phyloP scores from a whole-genome alignment of 2,888 invertebrate species.

The Leucophora obtusa region DNA sequence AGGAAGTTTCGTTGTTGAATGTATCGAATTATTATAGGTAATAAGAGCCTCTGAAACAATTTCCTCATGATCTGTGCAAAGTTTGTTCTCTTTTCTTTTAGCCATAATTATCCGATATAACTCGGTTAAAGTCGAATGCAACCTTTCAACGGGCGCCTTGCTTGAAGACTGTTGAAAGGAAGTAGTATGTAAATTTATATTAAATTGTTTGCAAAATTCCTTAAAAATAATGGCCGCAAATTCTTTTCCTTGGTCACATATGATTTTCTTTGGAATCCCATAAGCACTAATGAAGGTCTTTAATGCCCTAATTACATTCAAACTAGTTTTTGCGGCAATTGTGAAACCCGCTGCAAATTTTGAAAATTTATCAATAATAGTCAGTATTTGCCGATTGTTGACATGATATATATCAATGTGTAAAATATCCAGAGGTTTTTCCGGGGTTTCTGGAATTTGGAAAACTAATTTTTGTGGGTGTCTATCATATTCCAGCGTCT shows the following conservation, averaged over 20 bases:
- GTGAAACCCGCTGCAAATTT: conserved; percentile 52
- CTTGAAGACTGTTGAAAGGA: conserved; percentile 55
- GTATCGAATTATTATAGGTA: too few relatives aligned
- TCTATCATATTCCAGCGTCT: conserved; percentile 54
- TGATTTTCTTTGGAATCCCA: conserved; percentile 52
- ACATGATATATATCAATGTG: conserved; percentile 55
- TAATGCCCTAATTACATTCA: conserved; percentile 40
- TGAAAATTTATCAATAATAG: conserved; percentile 61
- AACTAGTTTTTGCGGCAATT: conserved; percentile 37
- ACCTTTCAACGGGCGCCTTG: conserved; percentile 33
- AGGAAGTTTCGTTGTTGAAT: conserved; percentile 30
- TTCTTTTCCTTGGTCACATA: conserved; percentile 20
- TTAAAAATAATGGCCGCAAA: conserved; percentile 47
- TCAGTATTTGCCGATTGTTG: conserved; percentile 39
- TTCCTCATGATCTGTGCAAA: conserved; percentile 33
- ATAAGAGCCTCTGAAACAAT: conserved; percentile 32
- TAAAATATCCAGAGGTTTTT: conserved; percentile 11
- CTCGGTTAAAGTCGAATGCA: conserved; percentile 45
- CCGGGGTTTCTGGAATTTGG: conserved; percentile 51
- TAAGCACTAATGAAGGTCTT: conserved; percentile 38
- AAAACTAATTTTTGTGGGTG: conserved; percentile 33
- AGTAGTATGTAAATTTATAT: conserved; percentile 42
- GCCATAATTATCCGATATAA: too few relatives aligned
- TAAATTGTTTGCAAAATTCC: conserved; percentile 58
- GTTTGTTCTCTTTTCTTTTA: conserved; percentile 25